These are phyloP conservation scores for Drosophila pseudotalamancana DNA, from an alignment of 2,888 invertebrate species.

Conservation along the genomic window DNA sequence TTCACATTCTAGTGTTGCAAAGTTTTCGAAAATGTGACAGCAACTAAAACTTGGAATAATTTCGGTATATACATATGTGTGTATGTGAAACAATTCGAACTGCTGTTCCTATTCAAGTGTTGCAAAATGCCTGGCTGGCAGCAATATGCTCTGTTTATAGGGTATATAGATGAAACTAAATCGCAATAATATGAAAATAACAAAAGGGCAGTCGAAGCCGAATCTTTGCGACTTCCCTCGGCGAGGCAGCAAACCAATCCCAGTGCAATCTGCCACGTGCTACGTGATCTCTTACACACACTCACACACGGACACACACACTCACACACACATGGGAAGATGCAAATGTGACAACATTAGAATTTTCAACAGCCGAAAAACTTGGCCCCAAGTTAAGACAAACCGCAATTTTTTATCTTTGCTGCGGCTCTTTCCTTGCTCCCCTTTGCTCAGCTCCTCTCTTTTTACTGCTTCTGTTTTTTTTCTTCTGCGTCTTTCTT, in stretches of 20 bases:
- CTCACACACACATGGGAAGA: constrained; percentile 30
- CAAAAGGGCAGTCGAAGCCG: constrained; percentile 34
- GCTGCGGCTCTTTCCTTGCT: constrained; percentile 23
- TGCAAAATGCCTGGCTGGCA: no score
- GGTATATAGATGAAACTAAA: constrained; percentile 49
- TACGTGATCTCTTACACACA: constrained; percentile 63
- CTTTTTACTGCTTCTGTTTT: no score
- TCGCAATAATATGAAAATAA: constrained; percentile 66
- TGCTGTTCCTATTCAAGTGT: no score
- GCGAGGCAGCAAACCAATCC: constrained; percentile 31
- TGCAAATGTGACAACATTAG: constrained; percentile 81
- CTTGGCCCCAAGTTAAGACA: constrained; percentile 55
- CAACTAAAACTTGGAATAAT: no score
- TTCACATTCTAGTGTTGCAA: no score
- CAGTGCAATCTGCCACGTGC: constrained; percentile 76
- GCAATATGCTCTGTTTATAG: neutral
- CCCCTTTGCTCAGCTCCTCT: no score
- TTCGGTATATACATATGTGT: no score
- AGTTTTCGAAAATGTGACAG: no score
- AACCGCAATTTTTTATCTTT: constrained; percentile 73
- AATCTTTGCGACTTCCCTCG: constrained; percentile 33
- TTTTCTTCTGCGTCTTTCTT: no score
- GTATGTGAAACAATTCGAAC: no score
- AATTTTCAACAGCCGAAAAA: constrained; percentile 81
- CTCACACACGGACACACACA: constrained; percentile 29